A percentile compares a stretch with the other conserved stretches of the same genome.
Evolutionary conservation across 2,888 invertebrate genomes (phyloP).

Genomic region (Lacanobia wlatinum): DNA sequence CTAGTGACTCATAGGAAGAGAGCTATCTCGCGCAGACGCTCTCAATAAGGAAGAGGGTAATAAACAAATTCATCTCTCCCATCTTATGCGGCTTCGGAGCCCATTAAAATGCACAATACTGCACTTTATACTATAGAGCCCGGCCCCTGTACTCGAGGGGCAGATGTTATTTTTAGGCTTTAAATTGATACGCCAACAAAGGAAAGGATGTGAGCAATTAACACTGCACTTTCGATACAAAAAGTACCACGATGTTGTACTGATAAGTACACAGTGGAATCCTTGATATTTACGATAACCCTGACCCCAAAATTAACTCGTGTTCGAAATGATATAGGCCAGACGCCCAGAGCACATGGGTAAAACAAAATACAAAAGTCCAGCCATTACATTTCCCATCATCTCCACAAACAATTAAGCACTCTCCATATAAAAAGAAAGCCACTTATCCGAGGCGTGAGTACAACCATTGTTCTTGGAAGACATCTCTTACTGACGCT

Average conservation of each 20-base stretch:
- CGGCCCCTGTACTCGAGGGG: conserved; percentile 81
- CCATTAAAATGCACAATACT: conserved; percentile 90
- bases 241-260: conserved; percentile 71
- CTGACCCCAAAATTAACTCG: conserved; percentile 71
- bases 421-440: conserved; percentile 86
- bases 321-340: conserved; percentile 75
- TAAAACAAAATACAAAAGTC: conserved; percentile 77
- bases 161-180: conserved; percentile 86
- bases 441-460: conserved; percentile 86
- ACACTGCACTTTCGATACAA: conserved; percentile 83
- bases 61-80: conserved; percentile 91
- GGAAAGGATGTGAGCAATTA: conserved; percentile 89
- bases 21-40: conserved; percentile 89
- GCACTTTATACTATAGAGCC: conserved; percentile 86
- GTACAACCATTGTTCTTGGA: conserved; percentile 88
- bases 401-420: conserved; percentile 86
- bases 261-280: conserved; percentile 68
- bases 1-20: conserved; percentile 91
- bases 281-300: conserved; percentile 71
- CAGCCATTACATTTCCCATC: conserved; percentile 81
- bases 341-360: conserved; percentile 72
- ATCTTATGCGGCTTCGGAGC: conserved; percentile 88
- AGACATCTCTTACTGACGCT: conserved; percentile 84
- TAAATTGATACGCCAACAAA: conserved; percentile 89
- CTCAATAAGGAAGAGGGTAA: conserved; percentile 91